phyloP scores from a whole-genome alignment of 1,140 invertebrate species.

The Metopolophium dirhodum region DNA sequence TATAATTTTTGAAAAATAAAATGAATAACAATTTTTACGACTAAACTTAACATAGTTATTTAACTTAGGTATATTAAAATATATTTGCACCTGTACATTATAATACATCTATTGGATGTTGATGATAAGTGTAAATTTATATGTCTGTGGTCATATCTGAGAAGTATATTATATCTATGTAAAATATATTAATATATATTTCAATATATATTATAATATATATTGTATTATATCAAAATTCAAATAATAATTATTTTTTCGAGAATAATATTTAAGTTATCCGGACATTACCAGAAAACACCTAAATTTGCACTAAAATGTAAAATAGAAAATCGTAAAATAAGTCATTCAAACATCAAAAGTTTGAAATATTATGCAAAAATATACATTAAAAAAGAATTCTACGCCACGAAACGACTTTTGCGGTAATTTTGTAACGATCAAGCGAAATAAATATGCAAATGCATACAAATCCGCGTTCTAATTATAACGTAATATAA shows the following conservation, averaged over 20 bases:
- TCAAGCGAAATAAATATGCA: neutral
- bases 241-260: neutral
- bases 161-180: neutral
- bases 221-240: neutral
- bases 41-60: neutral
- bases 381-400: neutral
- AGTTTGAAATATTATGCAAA: neutral
- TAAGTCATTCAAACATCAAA: neutral
- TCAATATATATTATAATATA: too few relatives aligned
- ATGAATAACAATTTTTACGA: neutral
- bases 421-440: neutral
- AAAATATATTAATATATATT: neutral
- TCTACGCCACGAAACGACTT: neutral
- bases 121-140: too few relatives aligned
- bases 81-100: neutral
- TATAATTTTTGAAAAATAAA: neutral
- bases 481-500: neutral
- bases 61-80: neutral
- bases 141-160: neutral
- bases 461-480: neutral
- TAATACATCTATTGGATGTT: neutral
- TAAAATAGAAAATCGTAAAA: neutral
- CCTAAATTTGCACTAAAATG: neutral
- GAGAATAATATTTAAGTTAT: neutral
- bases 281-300: neutral